Conservation (phyloP, 2,113 vertebrate species). For the Pyrgilauda ruficollis region DNA sequence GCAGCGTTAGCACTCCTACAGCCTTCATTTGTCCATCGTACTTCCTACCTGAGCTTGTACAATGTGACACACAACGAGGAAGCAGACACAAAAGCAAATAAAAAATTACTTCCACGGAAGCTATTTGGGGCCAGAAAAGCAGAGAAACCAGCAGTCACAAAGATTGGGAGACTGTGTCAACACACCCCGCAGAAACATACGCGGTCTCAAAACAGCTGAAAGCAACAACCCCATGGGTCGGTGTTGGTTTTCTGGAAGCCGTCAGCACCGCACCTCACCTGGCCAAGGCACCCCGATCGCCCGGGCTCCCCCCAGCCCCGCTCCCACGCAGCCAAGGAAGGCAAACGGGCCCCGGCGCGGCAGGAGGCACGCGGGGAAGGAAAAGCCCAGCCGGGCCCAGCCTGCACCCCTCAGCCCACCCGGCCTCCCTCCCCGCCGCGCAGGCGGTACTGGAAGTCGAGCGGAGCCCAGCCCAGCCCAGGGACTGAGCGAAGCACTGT, state of each 20-base stretch:
- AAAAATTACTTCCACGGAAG: neutral
- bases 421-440: neutral
- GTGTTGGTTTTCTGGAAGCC: accelerated
- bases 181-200: neutral
- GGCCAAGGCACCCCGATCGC: neutral
- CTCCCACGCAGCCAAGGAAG: neutral
- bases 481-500: accelerated
- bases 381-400: neutral
- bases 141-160: neutral
- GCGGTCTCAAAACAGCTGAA: neutral
- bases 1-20: neutral
- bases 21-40: accelerated
- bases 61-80: neutral
- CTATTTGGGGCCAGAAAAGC: neutral
- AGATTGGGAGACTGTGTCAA: accelerated
- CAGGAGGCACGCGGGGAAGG: too few relatives aligned
- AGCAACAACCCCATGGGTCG: neutral
- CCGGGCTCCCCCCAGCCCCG: accelerated
- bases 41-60: neutral
- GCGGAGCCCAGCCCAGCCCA: neutral
- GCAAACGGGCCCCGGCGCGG: neutral
- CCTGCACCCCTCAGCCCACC: neutral
- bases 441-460: neutral
- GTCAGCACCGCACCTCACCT: neutral
- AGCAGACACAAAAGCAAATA: neutral